These are phyloP conservation scores for Drosophila mimetica DNA, from an alignment of 2,888 invertebrate genomes.

Conservation along the genomic window DNA sequence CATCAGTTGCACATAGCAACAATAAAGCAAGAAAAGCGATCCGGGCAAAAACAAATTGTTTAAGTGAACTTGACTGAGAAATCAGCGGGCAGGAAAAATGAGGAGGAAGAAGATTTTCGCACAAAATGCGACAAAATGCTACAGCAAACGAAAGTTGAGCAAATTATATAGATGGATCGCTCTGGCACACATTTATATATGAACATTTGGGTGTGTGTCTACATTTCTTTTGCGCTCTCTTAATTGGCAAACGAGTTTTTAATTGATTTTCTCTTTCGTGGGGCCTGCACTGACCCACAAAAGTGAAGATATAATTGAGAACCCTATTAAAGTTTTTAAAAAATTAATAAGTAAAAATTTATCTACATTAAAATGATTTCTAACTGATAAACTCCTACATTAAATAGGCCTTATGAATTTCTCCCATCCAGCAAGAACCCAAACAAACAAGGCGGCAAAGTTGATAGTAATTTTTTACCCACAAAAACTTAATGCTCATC, in stretches of 20 bases:
- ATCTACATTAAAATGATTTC: too few relatives aligned
- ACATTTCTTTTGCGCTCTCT: constrained; percentile 1
- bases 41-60: constrained; percentile 72
- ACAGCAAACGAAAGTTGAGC: constrained; percentile 30
- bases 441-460: neutral
- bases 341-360: too few relatives aligned
- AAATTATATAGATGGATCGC: constrained; percentile 24
- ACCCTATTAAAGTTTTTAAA: neutral
- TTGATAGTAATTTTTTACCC: constrained; percentile 8
- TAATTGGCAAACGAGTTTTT: constrained; percentile 46
- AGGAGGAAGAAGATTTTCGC: constrained; percentile 24
- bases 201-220: neutral
- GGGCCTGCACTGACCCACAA: constrained; percentile 46
- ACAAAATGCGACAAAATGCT: constrained; percentile 42
- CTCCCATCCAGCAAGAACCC: too few relatives aligned
- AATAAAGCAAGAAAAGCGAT: constrained; percentile 65
- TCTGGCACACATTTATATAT: constrained; percentile 4
- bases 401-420: constrained; percentile 19
- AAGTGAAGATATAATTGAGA: constrained; percentile 29
- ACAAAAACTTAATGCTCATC: constrained; percentile 47
- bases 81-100: constrained; percentile 48
- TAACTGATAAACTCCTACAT: neutral
- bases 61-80: constrained; percentile 83
- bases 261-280: constrained; percentile 51
- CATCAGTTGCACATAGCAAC: constrained; percentile 46